Evolutionary conservation across 2,113 vertebrate genomes (phyloP), one percentile per base, ranked within the genome.

Genomic region (Hippocampus abdominalis): DNA sequence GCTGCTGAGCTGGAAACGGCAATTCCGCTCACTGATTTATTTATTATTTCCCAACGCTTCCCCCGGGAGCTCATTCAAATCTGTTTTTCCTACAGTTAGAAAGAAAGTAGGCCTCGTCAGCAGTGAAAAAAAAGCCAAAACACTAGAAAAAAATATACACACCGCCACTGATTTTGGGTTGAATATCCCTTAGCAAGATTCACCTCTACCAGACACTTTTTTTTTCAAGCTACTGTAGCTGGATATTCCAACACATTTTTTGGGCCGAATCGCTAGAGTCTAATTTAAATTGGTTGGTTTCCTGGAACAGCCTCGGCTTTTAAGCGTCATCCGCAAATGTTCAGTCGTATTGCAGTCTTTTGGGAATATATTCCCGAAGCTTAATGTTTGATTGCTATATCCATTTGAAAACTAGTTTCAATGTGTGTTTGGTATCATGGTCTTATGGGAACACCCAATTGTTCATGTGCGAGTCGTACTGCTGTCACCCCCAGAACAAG

Each of bases 21-120:
- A 86, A 75, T 79, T 88, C 80, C 82, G 74, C 79, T 76, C 76
- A 69, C 83, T 90, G 85, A 88, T 89, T 88, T 89, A 90, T 89
- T 91, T 87, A 89, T 88, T 72, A 79, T 85, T 86, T 84, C 78
- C 66, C 64, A 68, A 76, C 77, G 70, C 53, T 60, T 76, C 72
- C 70, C 77, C 13, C 0, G 57, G 66, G 85, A 80, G 62, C 29
- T 71, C 73, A 82, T 78, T 78, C 73, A 86, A 81, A 88, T 83
- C 68, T 46, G 72, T 74, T 86, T 82, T 83, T 87, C 71, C 78
- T 84, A 75, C 76, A 72, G 75, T 78, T 69, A 51, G 61, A 76
- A 63, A 78, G 70, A 77, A 73, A 73, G 81, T 79, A 69, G 78
- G 72, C 69, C 68, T 64, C 69, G 69, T 79, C 81, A 79, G 79